phyloP scores from a whole-genome alignment of 1,140 invertebrate species.

The Meloidogyne chitwoodi region DNA sequence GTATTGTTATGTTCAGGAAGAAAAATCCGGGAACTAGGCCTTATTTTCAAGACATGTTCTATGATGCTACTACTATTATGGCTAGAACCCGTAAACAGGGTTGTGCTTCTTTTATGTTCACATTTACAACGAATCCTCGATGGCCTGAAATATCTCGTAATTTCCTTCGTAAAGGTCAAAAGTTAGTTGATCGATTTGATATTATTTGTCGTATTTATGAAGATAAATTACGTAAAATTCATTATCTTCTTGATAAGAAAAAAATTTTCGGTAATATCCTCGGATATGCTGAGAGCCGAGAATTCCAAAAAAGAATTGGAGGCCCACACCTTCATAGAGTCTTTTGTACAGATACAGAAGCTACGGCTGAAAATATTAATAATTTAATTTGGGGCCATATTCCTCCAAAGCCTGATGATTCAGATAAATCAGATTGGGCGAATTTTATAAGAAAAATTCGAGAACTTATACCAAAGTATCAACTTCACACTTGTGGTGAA shows the following conservation, averaged over 20 bases:
- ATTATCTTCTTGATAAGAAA: neutral
- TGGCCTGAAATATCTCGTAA: neutral
- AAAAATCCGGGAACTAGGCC: neutral
- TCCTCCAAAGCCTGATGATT: neutral
- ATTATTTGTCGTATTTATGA: neutral
- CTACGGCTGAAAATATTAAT: neutral
- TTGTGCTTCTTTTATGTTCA: slow-evolving; percentile 6
- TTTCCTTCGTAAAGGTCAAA: neutral
- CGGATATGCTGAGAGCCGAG: neutral
- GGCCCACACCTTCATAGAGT: slow-evolving; percentile 5
- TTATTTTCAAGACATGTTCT: neutral
- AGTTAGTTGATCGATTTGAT: neutral
- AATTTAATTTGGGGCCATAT: slow-evolving; percentile 8
- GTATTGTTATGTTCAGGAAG: neutral
- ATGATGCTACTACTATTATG: slow-evolving; percentile 1
- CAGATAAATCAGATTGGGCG: neutral
- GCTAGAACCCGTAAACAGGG: neutral
- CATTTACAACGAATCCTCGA: neutral
- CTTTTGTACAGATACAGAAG: neutral
- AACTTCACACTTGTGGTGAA: neutral
- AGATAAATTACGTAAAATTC: neutral
- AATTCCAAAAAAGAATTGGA: neutral
- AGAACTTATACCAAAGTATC: neutral
- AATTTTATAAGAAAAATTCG: neutral
- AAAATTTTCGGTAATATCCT: slow-evolving; percentile 1